Base-by-base conservation (phyloP, 2,797 vertebrate species). In the Cercopithecus hamlyni region DNA sequence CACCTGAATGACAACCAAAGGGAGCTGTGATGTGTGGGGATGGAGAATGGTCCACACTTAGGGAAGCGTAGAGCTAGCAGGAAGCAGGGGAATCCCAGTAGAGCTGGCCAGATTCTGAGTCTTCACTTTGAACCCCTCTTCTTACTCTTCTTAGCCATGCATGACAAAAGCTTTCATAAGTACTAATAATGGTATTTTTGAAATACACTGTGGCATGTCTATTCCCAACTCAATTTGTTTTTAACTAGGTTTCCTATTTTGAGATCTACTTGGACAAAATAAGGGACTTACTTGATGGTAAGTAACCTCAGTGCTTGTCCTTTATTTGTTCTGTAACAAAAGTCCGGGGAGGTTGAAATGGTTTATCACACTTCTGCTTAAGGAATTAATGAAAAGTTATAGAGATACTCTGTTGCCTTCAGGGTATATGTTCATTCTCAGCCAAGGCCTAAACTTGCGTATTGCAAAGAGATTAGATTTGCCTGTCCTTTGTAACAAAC, bases 231-330 rank as follows among this genome's bases (percentile, higher is more conserved):
- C 70, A 27, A 77, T 97, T 96, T 98, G 1, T 98, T 98, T 97
- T 95, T 88, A 95, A 96, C 80, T 75, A 99, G 99, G 99, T 99
- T 85, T 99, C 99, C 97, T 99, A 99, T 98, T 99, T 99, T 98
- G 99, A 99, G 98, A 99, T 99, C 95, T 99, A 99, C 98, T 96
- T 99, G 99, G 99, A 99, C 98, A 99, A 99, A 99, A 99, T 99
- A 97, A 98, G 99, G 98, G 99, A 99, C 98, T 98, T 99, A 0
- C 98, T 99, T 1, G 99, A 99, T 94, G 99, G 99, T 99, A 86
- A 99, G 99, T 98, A 91, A 95, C 45, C 52, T 64, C 39, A 86
- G 30, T 89, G 77, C 45, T 80, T 85, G 17, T 83, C 72, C 36
- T 91, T 58, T 64, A 48, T 93, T 52, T 94, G n/a, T 39, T 10